Conservation (phyloP, 2,113 vertebrate species). For the Eptatretus burgeri region DNA sequence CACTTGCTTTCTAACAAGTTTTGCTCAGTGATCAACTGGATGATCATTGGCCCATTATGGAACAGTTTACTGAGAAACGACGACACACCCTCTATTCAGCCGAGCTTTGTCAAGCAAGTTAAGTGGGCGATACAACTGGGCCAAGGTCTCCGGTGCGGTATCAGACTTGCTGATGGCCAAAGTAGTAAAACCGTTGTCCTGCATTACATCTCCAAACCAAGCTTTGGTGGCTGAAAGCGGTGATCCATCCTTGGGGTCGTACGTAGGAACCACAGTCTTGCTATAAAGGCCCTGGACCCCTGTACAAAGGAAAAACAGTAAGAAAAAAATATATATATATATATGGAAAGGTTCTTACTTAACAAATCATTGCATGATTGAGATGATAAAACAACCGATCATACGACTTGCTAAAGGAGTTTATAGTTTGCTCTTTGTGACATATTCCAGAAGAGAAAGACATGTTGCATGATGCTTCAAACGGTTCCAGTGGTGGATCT, state of each 20-base stretch:
- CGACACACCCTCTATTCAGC: neutral
- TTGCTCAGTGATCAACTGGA: too few relatives aligned
- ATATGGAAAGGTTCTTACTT: too few relatives aligned
- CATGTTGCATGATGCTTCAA: too few relatives aligned
- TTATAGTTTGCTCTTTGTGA: too few relatives aligned
- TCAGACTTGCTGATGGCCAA: slow-evolving; percentile 2
- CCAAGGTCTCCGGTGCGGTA: neutral
- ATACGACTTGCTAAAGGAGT: too few relatives aligned
- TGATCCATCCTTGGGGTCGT: slow-evolving; percentile 2
- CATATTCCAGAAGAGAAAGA: too few relatives aligned
- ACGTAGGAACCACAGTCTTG: neutral
- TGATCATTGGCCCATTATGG: too few relatives aligned
- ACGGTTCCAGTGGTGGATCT: too few relatives aligned
- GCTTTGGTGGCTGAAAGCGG: neutral
- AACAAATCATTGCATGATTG: too few relatives aligned
- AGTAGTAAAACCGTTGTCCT: neutral
- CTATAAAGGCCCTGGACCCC: slow-evolving; percentile 3
- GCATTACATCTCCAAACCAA: slow-evolving; percentile 3
- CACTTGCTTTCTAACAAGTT: too few relatives aligned
- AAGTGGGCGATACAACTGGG: neutral
- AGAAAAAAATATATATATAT: too few relatives aligned
- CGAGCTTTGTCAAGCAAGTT: neutral
- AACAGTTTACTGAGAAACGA: neutral
- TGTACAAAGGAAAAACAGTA: neutral
- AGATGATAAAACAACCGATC: too few relatives aligned